Conservation (phyloP, 37 sponge, comb jelly and placozoan genomes). For the Agelas oroides region DNA sequence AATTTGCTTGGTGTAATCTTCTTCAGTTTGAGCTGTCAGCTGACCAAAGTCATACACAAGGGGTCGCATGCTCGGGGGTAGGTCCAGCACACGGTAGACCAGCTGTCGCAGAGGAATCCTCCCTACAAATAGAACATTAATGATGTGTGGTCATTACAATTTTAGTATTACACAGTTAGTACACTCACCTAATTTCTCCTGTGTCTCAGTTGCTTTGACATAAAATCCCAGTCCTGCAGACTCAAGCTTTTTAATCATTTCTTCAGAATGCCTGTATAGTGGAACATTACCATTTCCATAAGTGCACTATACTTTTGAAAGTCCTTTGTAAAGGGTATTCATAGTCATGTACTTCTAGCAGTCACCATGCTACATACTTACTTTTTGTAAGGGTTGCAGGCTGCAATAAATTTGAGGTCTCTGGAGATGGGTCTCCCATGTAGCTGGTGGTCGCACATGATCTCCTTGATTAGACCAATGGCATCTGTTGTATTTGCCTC, state of each 20-base stretch:
- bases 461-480: constrained; percentile 92
- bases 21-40: constrained; percentile 70
- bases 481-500: constrained; percentile 96
- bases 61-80: constrained; percentile 94
- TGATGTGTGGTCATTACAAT: no score
- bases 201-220: constrained; percentile 61
- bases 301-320: no score
- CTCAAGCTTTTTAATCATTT: constrained; percentile 84
- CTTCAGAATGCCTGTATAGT: constrained; percentile 62
- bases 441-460: constrained; percentile 93
- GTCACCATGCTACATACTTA: no score
- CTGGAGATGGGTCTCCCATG: constrained; percentile 66
- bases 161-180: background rate
- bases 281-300: background rate
- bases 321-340: no score
- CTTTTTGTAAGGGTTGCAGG: constrained; percentile 93
- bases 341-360: no score
- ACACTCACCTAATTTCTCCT: constrained; percentile 69
- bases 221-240: constrained; percentile 92
- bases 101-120: constrained; percentile 91
- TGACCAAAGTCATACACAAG: constrained; percentile 99
- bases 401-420: constrained; percentile 90
- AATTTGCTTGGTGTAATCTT: constrained; percentile 76
- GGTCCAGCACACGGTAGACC: constrained; percentile 94
- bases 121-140: constrained; percentile 24